Conservation (phyloP, 2,888 invertebrate species). For the Eretmocerus hayati region DNA sequence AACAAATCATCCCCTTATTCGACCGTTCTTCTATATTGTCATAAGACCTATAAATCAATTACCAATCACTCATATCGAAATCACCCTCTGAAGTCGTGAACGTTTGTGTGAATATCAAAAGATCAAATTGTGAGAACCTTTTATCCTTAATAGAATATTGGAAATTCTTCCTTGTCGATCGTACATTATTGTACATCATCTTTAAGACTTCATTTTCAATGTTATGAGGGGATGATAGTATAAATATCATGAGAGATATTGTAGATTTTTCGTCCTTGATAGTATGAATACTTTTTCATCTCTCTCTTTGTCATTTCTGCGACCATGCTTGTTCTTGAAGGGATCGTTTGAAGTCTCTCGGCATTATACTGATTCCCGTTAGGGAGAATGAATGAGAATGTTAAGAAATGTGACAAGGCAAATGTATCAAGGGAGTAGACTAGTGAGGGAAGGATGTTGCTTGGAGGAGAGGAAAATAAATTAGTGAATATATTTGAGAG, state of each 20-base stretch:
- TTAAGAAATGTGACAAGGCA: too few species aligned
- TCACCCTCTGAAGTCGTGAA: neutral
- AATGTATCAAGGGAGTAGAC: too few species aligned
- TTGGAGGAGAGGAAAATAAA: too few species aligned
- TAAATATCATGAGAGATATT: too few species aligned
- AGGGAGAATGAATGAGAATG: too few species aligned
- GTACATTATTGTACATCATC: constrained; percentile 1
- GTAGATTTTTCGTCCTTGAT: constrained; percentile 3
- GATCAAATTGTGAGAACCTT: constrained; percentile 3
- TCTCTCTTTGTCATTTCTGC: neutral
- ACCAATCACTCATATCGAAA: neutral
- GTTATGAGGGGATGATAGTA: neutral
- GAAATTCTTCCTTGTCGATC: constrained; percentile 1
- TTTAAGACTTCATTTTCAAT: neutral
- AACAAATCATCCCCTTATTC: neutral
- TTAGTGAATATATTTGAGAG: too few species aligned
- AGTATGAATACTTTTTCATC: neutral
- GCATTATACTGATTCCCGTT: too few species aligned
- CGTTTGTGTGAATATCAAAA: constrained; percentile 5
- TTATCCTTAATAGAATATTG: constrained; percentile 1
- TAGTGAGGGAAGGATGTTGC: too few species aligned
- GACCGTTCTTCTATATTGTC: neutral
- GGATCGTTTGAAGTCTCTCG: too few species aligned
- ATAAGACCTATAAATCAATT: constrained; percentile 1
- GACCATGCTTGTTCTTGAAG: neutral